Evolutionary conservation across 2,797 vertebrate species (phyloP), one percentile per base, ranked within the genome.

Genomic region (Notolabrus celidotus): DNA sequence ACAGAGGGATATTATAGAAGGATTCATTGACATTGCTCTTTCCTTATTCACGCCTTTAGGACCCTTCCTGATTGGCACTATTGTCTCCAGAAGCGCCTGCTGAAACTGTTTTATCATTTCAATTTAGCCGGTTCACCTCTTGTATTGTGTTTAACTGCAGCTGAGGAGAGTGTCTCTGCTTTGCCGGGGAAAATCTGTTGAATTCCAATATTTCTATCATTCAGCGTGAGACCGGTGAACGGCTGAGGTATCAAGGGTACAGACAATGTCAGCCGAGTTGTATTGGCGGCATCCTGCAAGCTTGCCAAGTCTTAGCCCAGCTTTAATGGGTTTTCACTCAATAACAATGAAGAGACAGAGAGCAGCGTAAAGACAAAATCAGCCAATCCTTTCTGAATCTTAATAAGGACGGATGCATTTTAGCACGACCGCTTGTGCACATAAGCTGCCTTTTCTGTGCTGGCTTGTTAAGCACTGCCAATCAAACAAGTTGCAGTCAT

Each of bases 261-360:
- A 76, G 81, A 86, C 86, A 90, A 92, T 90, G 89, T 91, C 90
- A 88, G 74, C 41, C 0, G 67, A 86, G 78, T 77, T 86, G 79
- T 82, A 84, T 80, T 86, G 85, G 86, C 78, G 63, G 84, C 86
- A 80, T 88, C 82, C 79, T 55, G 53, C 82, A 58, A 71, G 84
- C 84, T 74, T 74, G 88, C 88, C 88, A 89, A 88, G 77, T 79
- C 71, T 83, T 66, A 80, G 76, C 79, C 66, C 54, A 3, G 79
- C 77, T 85, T 84, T 90, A 88, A 90, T 89, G 85, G 86, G 61
- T 90, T 92, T 91, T 90, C 55, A 38, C 77, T 89, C 91, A 86
- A 85, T 87, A 90, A 88, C 86, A 91, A 89, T 87, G 84, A 90
- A 83, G 78, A 83, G 52, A 76, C 76, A 80, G 75, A 71, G 65